phyloP scores from a whole-genome alignment of 2,888 invertebrate species.

The Calameuta filiformis region DNA sequence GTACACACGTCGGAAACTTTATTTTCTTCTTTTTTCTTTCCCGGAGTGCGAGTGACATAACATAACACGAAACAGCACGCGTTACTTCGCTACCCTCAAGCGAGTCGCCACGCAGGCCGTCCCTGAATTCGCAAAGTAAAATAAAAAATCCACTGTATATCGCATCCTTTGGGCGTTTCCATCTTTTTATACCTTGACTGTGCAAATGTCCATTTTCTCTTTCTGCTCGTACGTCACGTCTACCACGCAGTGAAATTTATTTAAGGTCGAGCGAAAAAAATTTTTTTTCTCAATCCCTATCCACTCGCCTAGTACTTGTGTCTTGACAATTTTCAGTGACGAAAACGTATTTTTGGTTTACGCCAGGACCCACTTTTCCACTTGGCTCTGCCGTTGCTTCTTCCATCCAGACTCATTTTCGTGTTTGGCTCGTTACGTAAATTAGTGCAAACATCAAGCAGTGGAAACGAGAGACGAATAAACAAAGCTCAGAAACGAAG shows the following conservation, averaged over 20 bases:
- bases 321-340: neutral
- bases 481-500: neutral
- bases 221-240: neutral
- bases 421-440: neutral
- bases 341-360: neutral
- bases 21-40: too few relatives aligned
- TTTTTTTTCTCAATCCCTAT: neutral
- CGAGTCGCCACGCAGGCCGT: neutral
- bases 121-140: neutral
- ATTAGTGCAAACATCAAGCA: neutral
- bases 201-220: neutral
- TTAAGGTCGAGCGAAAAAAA: neutral
- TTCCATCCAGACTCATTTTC: neutral
- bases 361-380: neutral
- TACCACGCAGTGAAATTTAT: neutral
- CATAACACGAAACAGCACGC: neutral
- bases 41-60: neutral
- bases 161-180: neutral
- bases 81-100: neutral
- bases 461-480: neutral
- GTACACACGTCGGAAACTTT: neutral
- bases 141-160: neutral
- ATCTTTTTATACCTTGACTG: neutral
- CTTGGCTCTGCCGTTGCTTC: neutral
- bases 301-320: neutral